Base-by-base conservation (phyloP, 2,888 invertebrate genomes). In the Cephonodes hylas region DNA sequence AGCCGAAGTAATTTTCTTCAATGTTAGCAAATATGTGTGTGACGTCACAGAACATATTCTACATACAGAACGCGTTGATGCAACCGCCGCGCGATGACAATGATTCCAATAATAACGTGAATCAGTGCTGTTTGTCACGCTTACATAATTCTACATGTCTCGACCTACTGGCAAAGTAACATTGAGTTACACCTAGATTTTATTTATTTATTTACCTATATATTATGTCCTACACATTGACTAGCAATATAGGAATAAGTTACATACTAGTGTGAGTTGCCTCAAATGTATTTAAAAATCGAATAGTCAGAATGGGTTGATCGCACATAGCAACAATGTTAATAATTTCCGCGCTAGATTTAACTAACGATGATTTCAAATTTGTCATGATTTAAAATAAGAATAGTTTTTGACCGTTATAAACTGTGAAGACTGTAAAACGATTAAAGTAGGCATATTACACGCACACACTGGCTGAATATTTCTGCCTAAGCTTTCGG, bases 401-500 rank as follows among this genome's bases (percentile, higher is more conserved):
- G n/a, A n/a, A 38, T 38, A n/a, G n/a, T 38, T 38, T 4, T 4
- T 38, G 38, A 38, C 10, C n/a, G 13, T 38, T 10, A 38, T 38
- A n/a, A 38, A n/a, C 38, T 38, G 38, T 10, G n/a, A 38, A 38
- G n/a, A n/a, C 4, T 38, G 13, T 38, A 5, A 10, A 38, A n/a
- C n/a, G n/a, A n/a, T 3, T 13, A 38, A 57, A 10, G 20, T 34
- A 20, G 56, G n/a, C 34, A 34, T 20, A 57, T n/a, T n/a, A n/a
- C n/a, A n/a, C n/a, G n/a, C n/a, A 60, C 61, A 64, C 63, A 61
- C 64, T 63, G 66, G 64, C 69, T 66, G 66, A 65, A 68, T 61
- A 65, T 48, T 57, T 63, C 67, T 46, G 59, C 60, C 60, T 48
- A 63, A 66, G 61, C 63, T 69, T 74, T 74, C 72, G 64, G 34